Percentiles rank a stretch among this genome's conserved stretches.
Evolutionary conservation across 2,888 invertebrate species (phyloP).

Genomic region (Drosophila ustulata): DNA sequence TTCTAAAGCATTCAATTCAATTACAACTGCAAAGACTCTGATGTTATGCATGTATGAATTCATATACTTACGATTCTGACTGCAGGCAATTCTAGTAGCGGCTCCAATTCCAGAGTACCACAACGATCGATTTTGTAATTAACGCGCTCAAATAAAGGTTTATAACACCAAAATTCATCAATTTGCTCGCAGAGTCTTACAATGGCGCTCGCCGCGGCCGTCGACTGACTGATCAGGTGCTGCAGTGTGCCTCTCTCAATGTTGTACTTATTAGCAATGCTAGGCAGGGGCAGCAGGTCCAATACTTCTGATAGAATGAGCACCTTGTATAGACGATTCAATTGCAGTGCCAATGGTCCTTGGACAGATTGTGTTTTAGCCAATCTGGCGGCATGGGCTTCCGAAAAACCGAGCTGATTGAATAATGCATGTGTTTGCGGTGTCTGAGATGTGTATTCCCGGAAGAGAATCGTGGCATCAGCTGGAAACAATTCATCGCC

Average conservation of each 20-base stretch:
- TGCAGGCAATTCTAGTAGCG: conserved; percentile 94
- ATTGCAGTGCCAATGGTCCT: conserved; percentile 83
- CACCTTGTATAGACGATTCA: conserved; percentile 93
- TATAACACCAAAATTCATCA: conserved; percentile 93
- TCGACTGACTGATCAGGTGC: conserved; percentile 89
- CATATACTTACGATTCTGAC: conserved; percentile 90
- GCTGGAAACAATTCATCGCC: conserved; percentile 89
- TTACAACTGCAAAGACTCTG: neutral
- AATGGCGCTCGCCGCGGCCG: conserved; percentile 91
- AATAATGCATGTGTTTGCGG: conserved; percentile 90
- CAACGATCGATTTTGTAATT: conserved; percentile 92
- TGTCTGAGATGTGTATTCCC: conserved; percentile 88
- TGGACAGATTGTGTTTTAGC: conserved; percentile 89
- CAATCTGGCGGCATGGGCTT: conserved; percentile 89
- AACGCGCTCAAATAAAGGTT: conserved; percentile 90
- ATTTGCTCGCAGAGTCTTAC: conserved; percentile 92
- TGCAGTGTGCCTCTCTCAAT: conserved; percentile 93
- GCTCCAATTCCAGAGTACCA: conserved; percentile 91
- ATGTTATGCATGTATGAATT: too few species aligned
- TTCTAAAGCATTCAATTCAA: conserved; percentile 85
- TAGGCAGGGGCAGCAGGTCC: conserved; percentile 88
- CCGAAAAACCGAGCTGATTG: conserved; percentile 91
- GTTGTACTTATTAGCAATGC: conserved; percentile 90
- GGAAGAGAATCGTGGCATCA: conserved; percentile 79
- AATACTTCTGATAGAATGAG: conserved; percentile 93